phyloP scores from a whole-genome alignment of 2,888 invertebrate species.

The Chalcosyrphus nemorum region DNA sequence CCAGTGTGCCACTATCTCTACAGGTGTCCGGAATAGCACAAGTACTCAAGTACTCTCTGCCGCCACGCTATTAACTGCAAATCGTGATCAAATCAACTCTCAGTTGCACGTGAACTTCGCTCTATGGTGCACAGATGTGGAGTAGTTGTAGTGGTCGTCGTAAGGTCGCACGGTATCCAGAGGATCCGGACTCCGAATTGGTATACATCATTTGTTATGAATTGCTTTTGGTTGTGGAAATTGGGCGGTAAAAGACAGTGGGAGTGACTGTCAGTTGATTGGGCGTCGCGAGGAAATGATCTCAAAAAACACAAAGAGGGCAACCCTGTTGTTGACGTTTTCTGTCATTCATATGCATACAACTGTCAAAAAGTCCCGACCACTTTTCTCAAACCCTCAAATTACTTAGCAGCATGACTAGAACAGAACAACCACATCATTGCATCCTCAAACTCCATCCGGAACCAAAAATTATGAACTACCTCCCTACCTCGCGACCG shows the following conservation, averaged over 20 bases:
- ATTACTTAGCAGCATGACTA: too few relatives aligned
- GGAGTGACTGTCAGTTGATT: neutral
- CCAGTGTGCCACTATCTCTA: constrained; percentile 52
- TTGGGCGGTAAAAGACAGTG: neutral
- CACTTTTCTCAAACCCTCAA: too few relatives aligned
- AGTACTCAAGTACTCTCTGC: constrained; percentile 18
- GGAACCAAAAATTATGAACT: neutral
- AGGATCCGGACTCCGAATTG: neutral
- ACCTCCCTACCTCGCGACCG: neutral
- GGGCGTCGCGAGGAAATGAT: too few relatives aligned
- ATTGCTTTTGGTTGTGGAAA: constrained; percentile 14
- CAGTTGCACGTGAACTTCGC: constrained; percentile 47
- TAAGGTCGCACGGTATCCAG: neutral
- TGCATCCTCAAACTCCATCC: neutral
- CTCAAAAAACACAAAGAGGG: too few relatives aligned
- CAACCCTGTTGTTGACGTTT: too few relatives aligned
- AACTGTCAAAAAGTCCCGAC: too few relatives aligned
- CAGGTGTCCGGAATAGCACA: constrained; percentile 64
- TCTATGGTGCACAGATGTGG: constrained; percentile 22
- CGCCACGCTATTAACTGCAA: constrained; percentile 31
- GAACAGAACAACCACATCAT: too few relatives aligned
- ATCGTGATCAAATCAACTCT: constrained; percentile 67
- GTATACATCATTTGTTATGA: constrained; percentile 30
- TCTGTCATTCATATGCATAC: too few relatives aligned
- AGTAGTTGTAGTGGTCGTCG: neutral